A percentile compares a stretch with the other conserved stretches of the same genome.
These are phyloP conservation scores for Drosophila dunni DNA, from an alignment of 1,140 invertebrate species.

Conservation along the genomic window DNA sequence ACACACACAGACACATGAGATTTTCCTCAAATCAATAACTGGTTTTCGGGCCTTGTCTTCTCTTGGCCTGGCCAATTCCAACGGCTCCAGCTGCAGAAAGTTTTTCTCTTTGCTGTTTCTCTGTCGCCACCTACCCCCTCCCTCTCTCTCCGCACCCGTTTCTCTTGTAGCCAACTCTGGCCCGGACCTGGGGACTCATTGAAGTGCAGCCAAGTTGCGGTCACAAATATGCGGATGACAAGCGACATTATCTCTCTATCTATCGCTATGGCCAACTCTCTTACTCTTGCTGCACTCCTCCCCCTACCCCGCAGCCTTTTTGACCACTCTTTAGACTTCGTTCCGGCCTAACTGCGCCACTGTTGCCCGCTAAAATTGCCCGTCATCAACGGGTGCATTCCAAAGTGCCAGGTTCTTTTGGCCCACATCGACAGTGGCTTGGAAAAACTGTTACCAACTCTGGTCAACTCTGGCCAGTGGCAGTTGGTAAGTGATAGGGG, in stretches of 20 bases:
- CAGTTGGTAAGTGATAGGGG: background rate
- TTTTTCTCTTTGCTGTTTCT: conserved; percentile 32
- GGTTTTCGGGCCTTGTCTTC: conserved; percentile 28
- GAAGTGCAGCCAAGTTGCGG: conserved; percentile 38
- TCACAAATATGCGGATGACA: conserved; percentile 45
- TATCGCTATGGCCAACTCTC: conserved; percentile 3
- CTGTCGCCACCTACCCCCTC: background rate
- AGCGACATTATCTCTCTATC: conserved; percentile 9
- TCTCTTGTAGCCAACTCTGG: background rate
- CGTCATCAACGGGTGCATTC: conserved; percentile 29
- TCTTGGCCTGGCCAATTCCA: conserved; percentile 34
- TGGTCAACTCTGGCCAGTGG: background rate
- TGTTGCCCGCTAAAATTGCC: conserved; percentile 25
- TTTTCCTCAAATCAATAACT: conserved; percentile 40
- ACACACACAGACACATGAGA: conserved; percentile 11
- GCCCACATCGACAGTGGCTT: conserved; percentile 20
- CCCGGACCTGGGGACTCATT: conserved; percentile 11
- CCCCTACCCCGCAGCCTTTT: background rate
- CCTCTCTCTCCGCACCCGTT: background rate
- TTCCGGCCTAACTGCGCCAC: conserved; percentile 20
- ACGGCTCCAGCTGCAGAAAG: conserved; percentile 30
- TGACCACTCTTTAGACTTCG: conserved; percentile 1
- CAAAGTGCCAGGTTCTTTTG: conserved; percentile 29
- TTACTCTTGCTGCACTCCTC: background rate
- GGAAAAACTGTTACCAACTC: background rate